Evolutionary conservation across 2,797 vertebrate species (phyloP).

Genomic region (Pseudochirops cupreus): DNA sequence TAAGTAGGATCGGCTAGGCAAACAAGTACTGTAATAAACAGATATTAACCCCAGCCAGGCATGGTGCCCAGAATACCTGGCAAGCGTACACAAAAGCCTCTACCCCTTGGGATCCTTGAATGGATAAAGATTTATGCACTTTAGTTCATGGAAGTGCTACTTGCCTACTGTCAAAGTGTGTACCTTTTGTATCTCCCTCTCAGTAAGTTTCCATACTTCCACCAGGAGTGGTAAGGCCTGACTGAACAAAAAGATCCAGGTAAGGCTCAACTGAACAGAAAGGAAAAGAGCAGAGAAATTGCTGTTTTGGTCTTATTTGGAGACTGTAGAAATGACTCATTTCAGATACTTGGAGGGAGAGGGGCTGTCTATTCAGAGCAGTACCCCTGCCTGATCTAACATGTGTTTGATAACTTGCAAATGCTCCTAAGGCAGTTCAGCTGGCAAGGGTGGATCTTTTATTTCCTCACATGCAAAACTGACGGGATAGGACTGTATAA

Average conservation of each 20-base stretch:
- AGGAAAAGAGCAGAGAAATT: neutral
- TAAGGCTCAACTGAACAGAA: neutral
- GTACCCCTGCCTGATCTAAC: neutral
- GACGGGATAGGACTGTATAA: neutral
- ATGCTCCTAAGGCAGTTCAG: neutral
- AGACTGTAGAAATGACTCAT: neutral
- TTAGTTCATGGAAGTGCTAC: neutral
- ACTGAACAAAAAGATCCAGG: neutral
- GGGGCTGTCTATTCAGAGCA: neutral
- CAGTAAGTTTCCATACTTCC: neutral
- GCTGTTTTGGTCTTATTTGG: neutral
- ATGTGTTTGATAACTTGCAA: neutral
- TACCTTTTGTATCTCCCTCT: neutral
- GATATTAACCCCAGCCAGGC: neutral
- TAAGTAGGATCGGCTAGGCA: slow-evolving; percentile 10
- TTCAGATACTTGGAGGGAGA: neutral
- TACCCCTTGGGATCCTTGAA: neutral
- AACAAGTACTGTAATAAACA: slow-evolving; percentile 38
- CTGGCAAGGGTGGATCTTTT: neutral
- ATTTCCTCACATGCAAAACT: neutral
- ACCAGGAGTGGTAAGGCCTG: neutral
- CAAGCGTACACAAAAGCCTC: neutral
- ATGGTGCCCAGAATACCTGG: slow-evolving; percentile 7
- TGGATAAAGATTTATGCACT: neutral
- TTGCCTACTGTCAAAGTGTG: neutral